These are phyloP conservation scores for Odontesthes bonariensis DNA, from an alignment of 2,113 vertebrate species.

Conservation along the genomic window DNA sequence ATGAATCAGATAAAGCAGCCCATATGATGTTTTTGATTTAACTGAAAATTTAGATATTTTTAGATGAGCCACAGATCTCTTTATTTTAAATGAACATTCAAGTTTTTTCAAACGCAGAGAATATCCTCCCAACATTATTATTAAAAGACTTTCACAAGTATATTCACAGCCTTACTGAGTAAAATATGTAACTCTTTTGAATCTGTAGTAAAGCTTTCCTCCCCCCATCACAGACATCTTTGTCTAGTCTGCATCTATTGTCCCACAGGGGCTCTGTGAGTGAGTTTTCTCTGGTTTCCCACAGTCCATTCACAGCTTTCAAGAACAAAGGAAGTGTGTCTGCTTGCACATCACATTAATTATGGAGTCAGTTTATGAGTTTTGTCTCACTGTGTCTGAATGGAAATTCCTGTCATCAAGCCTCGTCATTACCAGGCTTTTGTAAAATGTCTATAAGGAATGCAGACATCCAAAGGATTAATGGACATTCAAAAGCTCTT, in stretches of 20 bases:
- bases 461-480: constrained; percentile 70
- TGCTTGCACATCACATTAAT: constrained; percentile 76
- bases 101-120: neutral
- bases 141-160: neutral
- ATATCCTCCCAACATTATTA: neutral
- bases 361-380: constrained; percentile 72
- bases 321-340: constrained; percentile 82
- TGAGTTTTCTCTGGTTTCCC: constrained; percentile 76
- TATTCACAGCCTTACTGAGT: constrained; percentile 5
- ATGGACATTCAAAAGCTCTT: constrained; percentile 52
- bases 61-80: too few species aligned
- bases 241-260: constrained; percentile 59
- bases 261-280: constrained; percentile 70
- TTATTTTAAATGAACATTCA: too few species aligned
- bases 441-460: constrained; percentile 56
- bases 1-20: neutral
- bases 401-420: constrained; percentile 67
- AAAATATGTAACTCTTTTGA: constrained; percentile 40
- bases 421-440: constrained; percentile 58
- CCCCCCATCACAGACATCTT: constrained; percentile 38
- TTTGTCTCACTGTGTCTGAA: constrained; percentile 58
- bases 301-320: constrained; percentile 69
- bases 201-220: constrained; percentile 30
- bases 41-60: neutral
- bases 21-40: neutral